Conservation (phyloP, 2,113 vertebrate genomes). For the Mustelus asterias region DNA sequence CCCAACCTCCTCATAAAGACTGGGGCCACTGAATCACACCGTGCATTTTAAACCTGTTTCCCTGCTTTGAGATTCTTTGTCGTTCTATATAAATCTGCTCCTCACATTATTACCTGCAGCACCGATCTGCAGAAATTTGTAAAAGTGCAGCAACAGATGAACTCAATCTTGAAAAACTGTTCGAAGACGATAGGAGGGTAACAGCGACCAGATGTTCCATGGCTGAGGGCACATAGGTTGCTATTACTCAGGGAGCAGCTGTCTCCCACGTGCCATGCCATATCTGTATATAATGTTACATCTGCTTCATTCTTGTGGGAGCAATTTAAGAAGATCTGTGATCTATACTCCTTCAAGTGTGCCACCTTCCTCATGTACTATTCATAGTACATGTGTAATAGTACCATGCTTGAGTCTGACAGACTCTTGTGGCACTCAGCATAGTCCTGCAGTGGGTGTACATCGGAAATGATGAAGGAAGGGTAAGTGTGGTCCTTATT, state of each 20-base stretch:
- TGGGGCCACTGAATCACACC: neutral
- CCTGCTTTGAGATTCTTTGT: neutral
- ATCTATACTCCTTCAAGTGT: neutral
- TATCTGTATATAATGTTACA: slow-evolving; percentile 3
- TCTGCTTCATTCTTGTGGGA: neutral
- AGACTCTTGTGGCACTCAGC: neutral
- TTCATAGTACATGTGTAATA: neutral
- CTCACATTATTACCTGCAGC: neutral
- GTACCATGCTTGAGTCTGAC: neutral
- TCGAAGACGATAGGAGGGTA: neutral
- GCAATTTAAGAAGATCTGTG: neutral
- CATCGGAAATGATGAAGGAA: neutral
- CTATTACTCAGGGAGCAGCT: slow-evolving; percentile 13
- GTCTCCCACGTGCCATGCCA: neutral
- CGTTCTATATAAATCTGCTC: neutral
- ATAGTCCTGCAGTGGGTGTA: too few relatives aligned
- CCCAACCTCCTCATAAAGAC: neutral
- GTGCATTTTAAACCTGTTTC: neutral
- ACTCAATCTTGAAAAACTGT: neutral
- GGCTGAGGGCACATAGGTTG: neutral
- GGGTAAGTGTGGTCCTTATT: neutral
- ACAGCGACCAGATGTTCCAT: neutral
- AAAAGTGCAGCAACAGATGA: neutral
- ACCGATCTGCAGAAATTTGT: neutral
- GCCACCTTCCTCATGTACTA: neutral